Conservation (phyloP, 2,113 vertebrate species). For the Osmerus mordax region DNA sequence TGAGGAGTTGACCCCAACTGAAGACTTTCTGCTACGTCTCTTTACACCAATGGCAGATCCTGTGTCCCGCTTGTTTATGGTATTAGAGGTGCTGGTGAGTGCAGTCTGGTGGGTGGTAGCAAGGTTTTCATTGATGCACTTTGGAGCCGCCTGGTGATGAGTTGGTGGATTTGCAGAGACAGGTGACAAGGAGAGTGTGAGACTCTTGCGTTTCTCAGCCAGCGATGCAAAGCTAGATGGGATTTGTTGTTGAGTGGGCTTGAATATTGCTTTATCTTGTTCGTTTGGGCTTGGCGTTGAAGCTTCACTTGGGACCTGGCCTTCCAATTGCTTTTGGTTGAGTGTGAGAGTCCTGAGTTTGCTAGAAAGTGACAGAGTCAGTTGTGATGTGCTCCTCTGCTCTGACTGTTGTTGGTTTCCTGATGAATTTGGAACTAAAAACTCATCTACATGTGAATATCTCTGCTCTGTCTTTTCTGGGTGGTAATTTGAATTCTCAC, state of each 20-base stretch:
- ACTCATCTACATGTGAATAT: neutral
- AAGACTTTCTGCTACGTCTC: neutral
- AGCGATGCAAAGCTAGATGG: conserved; percentile 50
- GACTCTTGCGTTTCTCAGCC: conserved; percentile 63
- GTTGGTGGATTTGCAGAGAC: conserved; percentile 19
- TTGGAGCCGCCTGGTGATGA: conserved; percentile 15
- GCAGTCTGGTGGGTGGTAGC: neutral
- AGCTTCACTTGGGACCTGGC: conserved; percentile 3
- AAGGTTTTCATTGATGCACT: neutral
- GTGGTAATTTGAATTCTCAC: conserved; percentile 10
- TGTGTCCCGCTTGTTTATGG: conserved; percentile 20
- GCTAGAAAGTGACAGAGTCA: conserved; percentile 38
- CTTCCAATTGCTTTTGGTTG: conserved; percentile 22
- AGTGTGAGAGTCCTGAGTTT: conserved; percentile 31
- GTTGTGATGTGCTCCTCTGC: conserved; percentile 10
- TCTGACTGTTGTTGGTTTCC: conserved; percentile 9
- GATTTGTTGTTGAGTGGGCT: conserved; percentile 48
- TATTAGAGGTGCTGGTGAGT: neutral
- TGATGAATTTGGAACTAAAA: neutral
- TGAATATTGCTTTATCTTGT: conserved; percentile 22
- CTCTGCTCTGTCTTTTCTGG: conserved; percentile 20
- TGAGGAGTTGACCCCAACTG: neutral
- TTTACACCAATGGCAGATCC: neutral
- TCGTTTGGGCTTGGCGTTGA: neutral
- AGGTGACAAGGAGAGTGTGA: conserved; percentile 60